Base-by-base conservation (phyloP, 2,888 invertebrate genomes). In the Tolmerus cingulatus region DNA sequence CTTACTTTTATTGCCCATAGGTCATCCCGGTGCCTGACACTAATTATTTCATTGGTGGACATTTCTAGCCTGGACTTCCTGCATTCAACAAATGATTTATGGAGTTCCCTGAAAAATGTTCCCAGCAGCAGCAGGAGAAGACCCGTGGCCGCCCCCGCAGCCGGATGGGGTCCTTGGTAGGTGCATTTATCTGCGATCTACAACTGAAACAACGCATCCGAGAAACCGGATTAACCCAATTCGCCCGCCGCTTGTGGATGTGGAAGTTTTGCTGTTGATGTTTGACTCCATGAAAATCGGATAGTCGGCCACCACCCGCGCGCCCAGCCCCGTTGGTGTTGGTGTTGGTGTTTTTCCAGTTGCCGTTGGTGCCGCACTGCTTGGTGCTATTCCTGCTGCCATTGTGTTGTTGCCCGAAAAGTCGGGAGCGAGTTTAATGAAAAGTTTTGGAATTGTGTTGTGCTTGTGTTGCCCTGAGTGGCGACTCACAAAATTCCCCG, bases 21-120 rank as follows among this genome's bases (percentile, higher is more conserved):
- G 78, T 78, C 37, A 40, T 43, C 43, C 79, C 23, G 51, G 46
- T 51, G 51, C 4, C 27, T 14, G 30, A 46, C 84, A 76, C 55
- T 87, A 87, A 87, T 84, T 84, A 84, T 84, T 84, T 84, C 84
- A 77, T 87, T 87, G 84, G 77, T 77, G 77, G 76, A 84, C 84
- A 87, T 76, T 87, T 84, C 84, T 76, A 84, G 57, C 74, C 84
- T 77, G 84, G 16, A 77, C 34, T 82, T 87, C 77, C 87, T 82
- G 76, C 55, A 19, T 55, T 77, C 27, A 57, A 34, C 23, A 66
- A 86, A 86, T 86, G 86, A 86, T 74, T 86, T 86, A 86, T 51
- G 37, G 37, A 86, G 86, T 79, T 46, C 16, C 27, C 79, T 27
- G 16, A 46, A 46, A 23, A 46, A 19, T 27, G 27, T 9, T 30